phyloP scores from a whole-genome alignment of 2,888 invertebrate genomes.

The Anagyrus pseudococci region DNA sequence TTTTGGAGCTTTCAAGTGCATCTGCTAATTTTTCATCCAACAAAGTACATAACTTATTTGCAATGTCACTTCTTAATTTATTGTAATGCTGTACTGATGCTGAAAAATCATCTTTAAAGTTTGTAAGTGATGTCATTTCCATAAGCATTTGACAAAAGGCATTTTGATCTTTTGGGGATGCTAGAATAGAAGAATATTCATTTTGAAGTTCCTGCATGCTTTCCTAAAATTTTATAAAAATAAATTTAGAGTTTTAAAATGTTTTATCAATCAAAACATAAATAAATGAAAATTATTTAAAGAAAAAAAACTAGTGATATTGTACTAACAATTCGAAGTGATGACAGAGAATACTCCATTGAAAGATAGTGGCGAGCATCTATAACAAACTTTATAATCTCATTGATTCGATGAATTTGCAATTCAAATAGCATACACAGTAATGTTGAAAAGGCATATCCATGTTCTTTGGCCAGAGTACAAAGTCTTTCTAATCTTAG shows the following conservation, averaged over 20 bases:
- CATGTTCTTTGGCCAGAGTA: conserved; percentile 49
- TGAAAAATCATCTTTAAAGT: conserved; percentile 41
- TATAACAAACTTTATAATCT: conserved; percentile 51
- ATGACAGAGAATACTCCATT: conserved; percentile 51
- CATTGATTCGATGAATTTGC: conserved; percentile 48
- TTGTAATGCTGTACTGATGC: conserved; percentile 46
- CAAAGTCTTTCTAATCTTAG: conserved; percentile 48
- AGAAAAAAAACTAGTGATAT: neutral
- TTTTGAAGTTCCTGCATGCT: conserved; percentile 50
- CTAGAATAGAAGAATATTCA: conserved; percentile 44
- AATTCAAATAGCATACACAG: conserved; percentile 54
- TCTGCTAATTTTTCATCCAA: conserved; percentile 41
- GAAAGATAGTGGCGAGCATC: conserved; percentile 53
- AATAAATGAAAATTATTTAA: neutral
- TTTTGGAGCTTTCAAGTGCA: conserved; percentile 35
- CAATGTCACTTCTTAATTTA: conserved; percentile 46
- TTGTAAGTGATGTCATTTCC: conserved; percentile 45
- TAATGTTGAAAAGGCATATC: conserved; percentile 53
- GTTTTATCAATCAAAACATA: conserved; percentile 1
- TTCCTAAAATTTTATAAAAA: conserved; percentile 44
- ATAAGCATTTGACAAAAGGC: conserved; percentile 50
- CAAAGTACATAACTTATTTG: conserved; percentile 42
- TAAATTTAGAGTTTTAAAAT: conserved; percentile 5
- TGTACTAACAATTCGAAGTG: conserved; percentile 52
- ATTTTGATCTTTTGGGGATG: conserved; percentile 44